Evolutionary conservation across 2,888 invertebrate species (phyloP).

Genomic region (Acrobasis consociella): DNA sequence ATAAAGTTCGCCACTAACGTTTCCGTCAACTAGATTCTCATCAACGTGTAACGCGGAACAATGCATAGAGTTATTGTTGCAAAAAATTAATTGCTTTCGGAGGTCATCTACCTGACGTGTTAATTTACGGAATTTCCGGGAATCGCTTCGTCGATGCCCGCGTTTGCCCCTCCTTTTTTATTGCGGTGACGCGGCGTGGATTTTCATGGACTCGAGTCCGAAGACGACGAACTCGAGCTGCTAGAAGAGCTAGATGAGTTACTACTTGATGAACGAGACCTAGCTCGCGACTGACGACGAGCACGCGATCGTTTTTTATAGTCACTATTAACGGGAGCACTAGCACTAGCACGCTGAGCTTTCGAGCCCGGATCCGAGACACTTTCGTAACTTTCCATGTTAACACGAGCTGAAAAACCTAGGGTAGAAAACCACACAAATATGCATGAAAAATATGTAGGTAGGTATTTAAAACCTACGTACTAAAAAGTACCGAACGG

Average conservation of each 20-base stretch:
- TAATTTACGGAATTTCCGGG: background rate
- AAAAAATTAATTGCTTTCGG: conserved; percentile 4
- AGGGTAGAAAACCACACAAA: too few relatives aligned
- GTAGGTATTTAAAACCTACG: background rate
- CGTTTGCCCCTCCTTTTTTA: conserved; percentile 5
- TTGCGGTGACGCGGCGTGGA: background rate
- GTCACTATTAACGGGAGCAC: conserved; percentile 15
- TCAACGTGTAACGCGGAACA: too few relatives aligned
- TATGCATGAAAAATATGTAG: too few relatives aligned
- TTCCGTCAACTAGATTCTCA: too few relatives aligned
- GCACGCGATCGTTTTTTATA: background rate
- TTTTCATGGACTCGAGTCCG: background rate
- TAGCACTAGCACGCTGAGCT: background rate
- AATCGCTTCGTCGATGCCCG: background rate
- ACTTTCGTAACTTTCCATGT: too few relatives aligned
- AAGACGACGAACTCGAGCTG: background rate
- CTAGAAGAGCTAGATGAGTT: conserved; percentile 8
- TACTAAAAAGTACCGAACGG: background rate
- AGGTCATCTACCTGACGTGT: background rate
- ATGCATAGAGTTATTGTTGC: too few relatives aligned
- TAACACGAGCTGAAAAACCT: too few relatives aligned
- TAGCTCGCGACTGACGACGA: conserved; percentile 7
- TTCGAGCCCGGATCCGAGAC: too few relatives aligned
- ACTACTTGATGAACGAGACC: conserved; percentile 8
- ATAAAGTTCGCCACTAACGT: too few relatives aligned